Conservation (phyloP, 2,113 vertebrate species). For the Mixornis gularis region DNA sequence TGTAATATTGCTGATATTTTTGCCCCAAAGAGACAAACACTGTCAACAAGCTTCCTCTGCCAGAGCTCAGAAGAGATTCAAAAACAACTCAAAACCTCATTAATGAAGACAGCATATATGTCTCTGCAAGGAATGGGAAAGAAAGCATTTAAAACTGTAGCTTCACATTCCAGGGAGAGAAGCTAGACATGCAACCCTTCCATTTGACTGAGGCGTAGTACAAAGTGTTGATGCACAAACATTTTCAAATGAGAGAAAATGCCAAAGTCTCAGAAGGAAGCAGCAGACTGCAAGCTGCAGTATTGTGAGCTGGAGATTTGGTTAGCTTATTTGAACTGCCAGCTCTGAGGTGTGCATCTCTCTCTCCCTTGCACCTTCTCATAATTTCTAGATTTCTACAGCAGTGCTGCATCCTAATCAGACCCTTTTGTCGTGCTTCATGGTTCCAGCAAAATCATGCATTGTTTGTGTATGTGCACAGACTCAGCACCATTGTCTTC, state of each 20-base stretch:
- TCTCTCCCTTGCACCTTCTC: neutral
- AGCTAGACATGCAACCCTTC: neutral
- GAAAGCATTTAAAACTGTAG: neutral
- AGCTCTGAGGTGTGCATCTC: rapidly evolving
- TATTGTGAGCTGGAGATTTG: neutral
- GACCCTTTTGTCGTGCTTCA: neutral
- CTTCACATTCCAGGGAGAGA: neutral
- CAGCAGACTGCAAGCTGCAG: rapidly evolving
- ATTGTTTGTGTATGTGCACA: neutral
- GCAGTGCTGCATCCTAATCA: neutral
- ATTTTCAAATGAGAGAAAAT: neutral
- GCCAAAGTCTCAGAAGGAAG: neutral
- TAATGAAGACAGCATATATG: neutral
- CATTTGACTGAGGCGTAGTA: rapidly evolving
- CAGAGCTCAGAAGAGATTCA: neutral
- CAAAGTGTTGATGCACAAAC: neutral
- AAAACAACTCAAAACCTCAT: neutral
- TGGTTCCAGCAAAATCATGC: neutral
- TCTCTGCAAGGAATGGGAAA: neutral
- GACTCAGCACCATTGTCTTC: neutral
- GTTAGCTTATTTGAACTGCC: neutral
- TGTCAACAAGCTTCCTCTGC: neutral
- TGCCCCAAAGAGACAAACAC: neutral
- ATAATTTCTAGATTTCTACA: neutral
- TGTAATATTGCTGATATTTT: neutral